Base-by-base conservation (phyloP, 2,888 invertebrate species). In the Dysmachus trigonus region DNA sequence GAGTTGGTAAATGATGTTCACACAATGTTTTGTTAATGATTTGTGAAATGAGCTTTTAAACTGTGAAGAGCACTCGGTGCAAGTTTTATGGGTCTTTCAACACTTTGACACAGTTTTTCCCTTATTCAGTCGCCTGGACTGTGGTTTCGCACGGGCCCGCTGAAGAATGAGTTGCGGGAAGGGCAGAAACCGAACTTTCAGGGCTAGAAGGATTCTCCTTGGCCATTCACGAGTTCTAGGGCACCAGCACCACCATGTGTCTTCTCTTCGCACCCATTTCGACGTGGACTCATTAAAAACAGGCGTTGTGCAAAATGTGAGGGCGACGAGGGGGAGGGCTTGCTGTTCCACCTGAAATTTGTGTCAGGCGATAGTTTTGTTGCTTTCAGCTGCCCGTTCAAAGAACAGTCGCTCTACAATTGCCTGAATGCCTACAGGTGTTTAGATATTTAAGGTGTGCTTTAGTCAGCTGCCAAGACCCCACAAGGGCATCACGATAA, bases 11-110 rank as follows among this genome's bases (percentile, higher is more conserved):
- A 84, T 84, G 73, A 84, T 84, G 84, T 84, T 84, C 84, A 84
- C 84, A 84, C 84, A 84, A 84, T 84, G 73, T 84, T 84, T 84
- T 84, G 84, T 84, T 84, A 84, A 84, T 84, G 73, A 84, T 84
- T 84, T 84, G 84, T 84, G 84, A 84, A 84, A 84, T 84, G 84
- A 84, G 84, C 84, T 84, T 84, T 84, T 84, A 84, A 84, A 84
- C 35, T 72, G 71, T 82, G 82, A 82, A 82, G 62, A 82, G 62
- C 82, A 82, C 53, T 82, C 62, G 82, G 62, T 82, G 62, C 71
- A 82, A 82, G 82, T 82, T 82, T 82, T 82, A 82, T 82, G 71
- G 71, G 53, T 82, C 82, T 82, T 82, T 82, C 62, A 82, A 35
- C 62, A 53, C 82, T 82, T 82, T 71, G 82, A 71, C 82, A 71